Conservation (phyloP, 2,888 invertebrate genomes). For the Machimus rusticus region DNA sequence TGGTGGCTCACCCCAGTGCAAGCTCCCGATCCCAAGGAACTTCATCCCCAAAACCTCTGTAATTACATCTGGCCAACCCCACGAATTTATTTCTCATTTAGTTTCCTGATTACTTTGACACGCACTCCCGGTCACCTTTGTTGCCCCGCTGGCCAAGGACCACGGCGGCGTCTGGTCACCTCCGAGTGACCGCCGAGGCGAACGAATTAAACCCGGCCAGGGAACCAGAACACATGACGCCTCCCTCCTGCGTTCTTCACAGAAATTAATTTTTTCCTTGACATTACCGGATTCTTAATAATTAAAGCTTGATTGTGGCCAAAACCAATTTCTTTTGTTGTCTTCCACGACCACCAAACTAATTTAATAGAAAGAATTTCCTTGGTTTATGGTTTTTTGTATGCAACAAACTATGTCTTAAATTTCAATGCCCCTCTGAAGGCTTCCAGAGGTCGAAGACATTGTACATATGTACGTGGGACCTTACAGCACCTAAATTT, state of each 20-base stretch:
- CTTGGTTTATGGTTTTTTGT: background rate
- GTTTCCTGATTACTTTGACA: constrained; percentile 46
- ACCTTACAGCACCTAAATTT: no score
- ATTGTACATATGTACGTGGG: no score
- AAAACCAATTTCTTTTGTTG: background rate
- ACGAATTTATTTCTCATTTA: constrained; percentile 47
- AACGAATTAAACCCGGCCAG: background rate
- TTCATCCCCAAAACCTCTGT: constrained; percentile 27
- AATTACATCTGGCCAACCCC: constrained; percentile 47
- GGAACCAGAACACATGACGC: constrained; percentile 25
- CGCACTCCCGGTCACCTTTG: constrained; percentile 40
- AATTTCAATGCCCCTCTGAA: no score
- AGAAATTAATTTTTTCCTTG: constrained; percentile 36
- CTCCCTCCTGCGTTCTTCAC: background rate
- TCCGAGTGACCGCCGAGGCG: constrained; percentile 9
- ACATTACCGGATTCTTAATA: constrained; percentile 7
- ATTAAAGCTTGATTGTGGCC: background rate
- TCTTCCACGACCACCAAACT: background rate
- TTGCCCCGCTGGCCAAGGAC: background rate
- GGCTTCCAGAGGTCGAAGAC: no score
- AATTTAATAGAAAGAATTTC: background rate
- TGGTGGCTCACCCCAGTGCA: background rate
- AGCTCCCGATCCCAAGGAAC: background rate
- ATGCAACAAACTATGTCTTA: no score
- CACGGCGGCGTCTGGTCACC: background rate